Evolutionary conservation across 2,888 invertebrate species (phyloP).

Genomic region (Ophonus ardosiacus): DNA sequence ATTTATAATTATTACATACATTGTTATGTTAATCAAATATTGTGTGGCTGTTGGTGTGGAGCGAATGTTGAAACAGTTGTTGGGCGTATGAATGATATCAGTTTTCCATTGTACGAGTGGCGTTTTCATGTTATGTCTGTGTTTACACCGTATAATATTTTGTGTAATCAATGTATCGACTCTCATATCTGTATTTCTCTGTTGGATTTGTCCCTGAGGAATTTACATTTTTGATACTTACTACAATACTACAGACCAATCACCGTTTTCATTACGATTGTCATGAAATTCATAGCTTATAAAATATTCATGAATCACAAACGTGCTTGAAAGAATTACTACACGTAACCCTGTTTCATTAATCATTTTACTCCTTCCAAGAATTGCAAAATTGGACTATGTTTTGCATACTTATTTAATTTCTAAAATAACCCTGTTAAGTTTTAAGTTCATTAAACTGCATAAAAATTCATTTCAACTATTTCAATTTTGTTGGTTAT

Average conservation of each 20-base stretch:
- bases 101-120: slow-evolving; percentile 35
- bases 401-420: neutral
- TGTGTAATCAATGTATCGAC: slow-evolving; percentile 13
- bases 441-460: neutral
- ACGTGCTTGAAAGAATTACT: neutral
- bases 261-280: neutral
- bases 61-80: slow-evolving; percentile 26
- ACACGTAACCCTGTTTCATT: neutral
- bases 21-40: slow-evolving; percentile 45
- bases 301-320: slow-evolving; percentile 2
- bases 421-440: neutral
- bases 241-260: neutral
- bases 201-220: slow-evolving; percentile 21
- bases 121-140: slow-evolving; percentile 34
- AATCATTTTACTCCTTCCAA: neutral
- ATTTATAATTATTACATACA: slow-evolving; percentile 43
- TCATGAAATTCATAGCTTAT: neutral
- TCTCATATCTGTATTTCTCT: neutral
- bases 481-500: too few relatives aligned
- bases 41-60: slow-evolving; percentile 15
- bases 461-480: neutral
- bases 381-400: neutral
- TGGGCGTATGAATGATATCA: slow-evolving; percentile 43
- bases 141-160: slow-evolving; percentile 15
- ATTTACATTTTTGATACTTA: slow-evolving; percentile 33